Evolutionary conservation across 2,888 invertebrate genomes (phyloP), one percentile per base, ranked within the genome.

Genomic region (Caenorhabditis afra): DNA sequence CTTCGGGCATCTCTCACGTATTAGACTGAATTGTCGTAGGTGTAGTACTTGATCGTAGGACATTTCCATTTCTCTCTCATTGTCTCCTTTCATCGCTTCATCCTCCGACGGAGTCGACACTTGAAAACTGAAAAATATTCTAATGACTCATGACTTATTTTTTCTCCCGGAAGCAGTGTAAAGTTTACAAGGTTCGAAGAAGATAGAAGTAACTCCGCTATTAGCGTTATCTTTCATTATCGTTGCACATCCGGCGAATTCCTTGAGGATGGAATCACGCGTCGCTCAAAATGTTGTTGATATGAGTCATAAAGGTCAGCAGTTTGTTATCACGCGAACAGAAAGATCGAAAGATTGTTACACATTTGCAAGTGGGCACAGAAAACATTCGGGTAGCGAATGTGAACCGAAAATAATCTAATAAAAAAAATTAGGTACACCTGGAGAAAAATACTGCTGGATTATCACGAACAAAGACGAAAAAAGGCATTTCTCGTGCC

Each of bases 61-160:
- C n/a, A n/a, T n/a, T n/a, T n/a, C n/a, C n/a, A n/a, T n/a, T n/a
- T n/a, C n/a, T n/a, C n/a, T n/a, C n/a, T n/a, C n/a, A n/a, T n/a
- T n/a, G n/a, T n/a, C n/a, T n/a, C n/a, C n/a, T n/a, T n/a, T n/a
- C n/a, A n/a, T n/a, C n/a, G n/a, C n/a, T n/a, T n/a, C n/a, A n/a
- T n/a, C n/a, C n/a, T n/a, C n/a, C n/a, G n/a, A n/a, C n/a, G n/a
- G n/a, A n/a, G n/a, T n/a, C n/a, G n/a, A n/a, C n/a, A n/a, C n/a
- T n/a, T n/a, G n/a, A n/a, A n/a, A n/a, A n/a, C n/a, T n/a, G n/a
- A 59, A 52, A 67, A 50, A 23, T 58, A 58, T 58, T 58, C 59
- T 50, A 23, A 29, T 58, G 8, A 11, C 22, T n/a, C 11, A 35
- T 18, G 10, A 11, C 4, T 52, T 52, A 52, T 59, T 44, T 44